Conservation (phyloP, 2,888 invertebrate species). For the Rhagium mordax region DNA sequence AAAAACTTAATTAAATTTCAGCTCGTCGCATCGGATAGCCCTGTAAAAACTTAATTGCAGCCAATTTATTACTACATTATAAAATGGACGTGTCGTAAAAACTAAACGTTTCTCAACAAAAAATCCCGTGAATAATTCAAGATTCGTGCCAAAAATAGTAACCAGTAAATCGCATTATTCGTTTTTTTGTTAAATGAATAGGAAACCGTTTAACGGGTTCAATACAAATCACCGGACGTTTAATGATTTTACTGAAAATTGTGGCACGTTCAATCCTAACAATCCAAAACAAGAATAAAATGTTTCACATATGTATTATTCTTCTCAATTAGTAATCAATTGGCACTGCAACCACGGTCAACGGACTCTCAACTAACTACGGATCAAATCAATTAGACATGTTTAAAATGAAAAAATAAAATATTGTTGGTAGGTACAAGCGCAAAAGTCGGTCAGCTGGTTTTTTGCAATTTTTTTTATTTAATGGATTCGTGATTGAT, state of each 20-base stretch:
- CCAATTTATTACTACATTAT: not conserved
- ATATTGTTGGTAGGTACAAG: not conserved
- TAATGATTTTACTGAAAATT: constrained; percentile 4
- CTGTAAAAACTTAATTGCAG: constrained; percentile 9
- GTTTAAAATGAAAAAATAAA: not conserved
- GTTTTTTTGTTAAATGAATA: constrained; percentile 8
- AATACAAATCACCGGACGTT: not conserved
- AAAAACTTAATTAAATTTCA: constrained; percentile 24
- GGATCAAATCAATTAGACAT: not conserved
- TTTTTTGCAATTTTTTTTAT: not conserved
- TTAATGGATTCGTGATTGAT: not conserved
- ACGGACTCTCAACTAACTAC: not conserved
- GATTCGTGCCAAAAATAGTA: constrained; percentile 13
- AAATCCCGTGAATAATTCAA: constrained; percentile 12
- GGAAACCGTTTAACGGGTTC: constrained; percentile 1
- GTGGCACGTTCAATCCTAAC: not conserved
- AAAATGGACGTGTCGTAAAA: not conserved
- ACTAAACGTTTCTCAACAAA: not conserved
- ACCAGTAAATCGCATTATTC: not conserved
- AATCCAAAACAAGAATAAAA: not conserved
- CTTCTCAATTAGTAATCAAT: not conserved
- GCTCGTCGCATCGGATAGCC: not conserved
- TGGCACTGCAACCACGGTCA: not conserved
- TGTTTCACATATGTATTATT: constrained; percentile 3
- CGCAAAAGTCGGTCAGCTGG: not conserved